These are phyloP conservation scores for Scotopteryx bipunctaria DNA, from an alignment of 2,888 invertebrate genomes.

Conservation along the genomic window DNA sequence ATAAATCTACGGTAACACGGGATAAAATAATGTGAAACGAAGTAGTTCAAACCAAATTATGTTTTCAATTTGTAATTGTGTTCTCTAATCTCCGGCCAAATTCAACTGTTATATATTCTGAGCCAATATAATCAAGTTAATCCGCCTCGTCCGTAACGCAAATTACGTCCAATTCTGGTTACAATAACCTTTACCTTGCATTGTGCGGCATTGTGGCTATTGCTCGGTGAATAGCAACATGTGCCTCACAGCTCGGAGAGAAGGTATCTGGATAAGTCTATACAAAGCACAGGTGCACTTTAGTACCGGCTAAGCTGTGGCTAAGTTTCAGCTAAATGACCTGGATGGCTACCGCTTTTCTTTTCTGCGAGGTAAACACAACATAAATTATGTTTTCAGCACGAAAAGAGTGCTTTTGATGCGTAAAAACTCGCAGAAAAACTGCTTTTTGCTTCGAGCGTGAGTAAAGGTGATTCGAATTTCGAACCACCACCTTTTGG, in stretches of 20 bases:
- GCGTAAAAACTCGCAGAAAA: too few relatives aligned
- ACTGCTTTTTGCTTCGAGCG: too few relatives aligned
- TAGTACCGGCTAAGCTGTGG: too few relatives aligned
- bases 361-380: too few relatives aligned
- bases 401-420: too few relatives aligned
- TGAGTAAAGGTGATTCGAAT: too few relatives aligned
- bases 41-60: conserved; percentile 33
- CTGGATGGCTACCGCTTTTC: too few relatives aligned
- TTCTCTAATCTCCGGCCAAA: conserved; percentile 36
- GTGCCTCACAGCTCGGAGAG: conserved; percentile 11
- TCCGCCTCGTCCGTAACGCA: conserved; percentile 52
- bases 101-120: conserved; percentile 17
- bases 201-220: conserved; percentile 55
- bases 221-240: conserved; percentile 21
- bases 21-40: conserved; percentile 4
- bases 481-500: too few relatives aligned
- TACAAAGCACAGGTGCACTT: background rate
- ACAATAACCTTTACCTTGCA: conserved; percentile 79
- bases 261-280: conserved; percentile 12
- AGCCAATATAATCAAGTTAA: conserved; percentile 49
- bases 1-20: background rate
- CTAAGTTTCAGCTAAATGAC: too few relatives aligned
- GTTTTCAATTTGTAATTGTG: conserved; percentile 29
- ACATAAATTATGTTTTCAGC: too few relatives aligned
- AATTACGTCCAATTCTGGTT: conserved; percentile 62